Evolutionary conservation across 2,113 vertebrate genomes (phyloP), one percentile per base, ranked within the genome.

Genomic region (Pseudopipra pipra): DNA sequence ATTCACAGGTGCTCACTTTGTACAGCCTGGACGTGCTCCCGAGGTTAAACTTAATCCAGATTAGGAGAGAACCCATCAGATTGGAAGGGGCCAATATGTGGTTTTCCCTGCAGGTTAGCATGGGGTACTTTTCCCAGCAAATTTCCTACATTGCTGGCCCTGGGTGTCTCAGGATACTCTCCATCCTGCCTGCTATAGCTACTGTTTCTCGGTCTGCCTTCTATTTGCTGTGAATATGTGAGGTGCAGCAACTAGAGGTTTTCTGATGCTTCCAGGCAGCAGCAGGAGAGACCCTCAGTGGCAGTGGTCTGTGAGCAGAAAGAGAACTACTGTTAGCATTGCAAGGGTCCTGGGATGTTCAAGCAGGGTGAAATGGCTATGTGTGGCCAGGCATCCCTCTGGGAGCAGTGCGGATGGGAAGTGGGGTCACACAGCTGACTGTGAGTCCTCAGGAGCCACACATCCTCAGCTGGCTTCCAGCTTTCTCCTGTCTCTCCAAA

Each of bases 141-240:
- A 68, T 61, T 61, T 81, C 35, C 23, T 55, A 6, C 12, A 8
- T 16, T 47, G 39, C 14, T 3, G 3, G 12, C 14, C 44, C 43
- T 49, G 22, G 54, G 14, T 47, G 16, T 35, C 61, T 70, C 20
- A 5, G 51, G 33, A 28, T 14, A 20, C 41, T 43, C 33, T 51
- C 41, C n/a, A 23, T 49, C 37, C 46, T 58, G 18, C 52, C 51
- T 83, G 70, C 51, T 59, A 4, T 1, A 65, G 35, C 65, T 59
- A 2, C 37, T 27, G 21, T 78, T 70, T 65, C 22, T 65, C 15
- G 24, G 8, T n/a, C 6, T 6, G 22, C 19, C 31, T 72, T 31
- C 30, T 2, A 0, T 46, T 46, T 54, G 67, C 67, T 0, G 0
- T 0, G 6, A 39, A 9, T 6, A 5, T 0, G 2, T 24, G 25